Conservation (phyloP, 2,888 invertebrate genomes). For the Drosophila paramelanica region DNA sequence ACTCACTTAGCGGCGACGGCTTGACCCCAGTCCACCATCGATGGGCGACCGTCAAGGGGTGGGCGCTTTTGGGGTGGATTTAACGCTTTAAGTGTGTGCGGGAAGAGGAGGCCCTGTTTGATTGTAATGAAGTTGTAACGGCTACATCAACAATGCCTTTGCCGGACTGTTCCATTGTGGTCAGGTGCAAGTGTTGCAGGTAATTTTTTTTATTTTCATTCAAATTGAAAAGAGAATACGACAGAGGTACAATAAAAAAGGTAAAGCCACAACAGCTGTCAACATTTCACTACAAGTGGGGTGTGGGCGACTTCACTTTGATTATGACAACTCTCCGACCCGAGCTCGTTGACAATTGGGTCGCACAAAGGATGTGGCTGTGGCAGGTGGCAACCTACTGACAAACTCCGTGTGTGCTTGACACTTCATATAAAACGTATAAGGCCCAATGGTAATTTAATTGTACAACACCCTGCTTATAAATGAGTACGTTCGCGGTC, state of each 20-base stretch:
- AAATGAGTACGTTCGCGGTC: neutral
- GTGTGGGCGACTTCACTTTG: constrained; percentile 35
- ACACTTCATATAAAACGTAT: constrained; percentile 26
- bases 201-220: constrained; percentile 31
- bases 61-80: constrained; percentile 49
- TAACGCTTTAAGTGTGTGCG: constrained; percentile 20
- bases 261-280: constrained; percentile 58
- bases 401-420: constrained; percentile 19
- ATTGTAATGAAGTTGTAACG: constrained; percentile 68
- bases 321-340: constrained; percentile 57
- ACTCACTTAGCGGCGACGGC: constrained; percentile 59
- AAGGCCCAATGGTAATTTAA: constrained; percentile 19
- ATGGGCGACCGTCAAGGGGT: constrained; percentile 2
- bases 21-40: constrained; percentile 42
- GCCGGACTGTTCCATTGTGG: constrained; percentile 51
- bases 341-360: constrained; percentile 32
- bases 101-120: constrained; percentile 8
- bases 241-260: constrained; percentile 19
- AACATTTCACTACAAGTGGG: constrained; percentile 41
- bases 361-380: constrained; percentile 15
- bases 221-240: constrained; percentile 43
- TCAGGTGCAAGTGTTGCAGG: constrained; percentile 71
- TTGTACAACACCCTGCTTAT: constrained; percentile 7
- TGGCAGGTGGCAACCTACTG: constrained; percentile 27
- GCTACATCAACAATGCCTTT: constrained; percentile 62